Conservation (phyloP, 2,113 vertebrate species). For the Apistogramma diplotaenia region DNA sequence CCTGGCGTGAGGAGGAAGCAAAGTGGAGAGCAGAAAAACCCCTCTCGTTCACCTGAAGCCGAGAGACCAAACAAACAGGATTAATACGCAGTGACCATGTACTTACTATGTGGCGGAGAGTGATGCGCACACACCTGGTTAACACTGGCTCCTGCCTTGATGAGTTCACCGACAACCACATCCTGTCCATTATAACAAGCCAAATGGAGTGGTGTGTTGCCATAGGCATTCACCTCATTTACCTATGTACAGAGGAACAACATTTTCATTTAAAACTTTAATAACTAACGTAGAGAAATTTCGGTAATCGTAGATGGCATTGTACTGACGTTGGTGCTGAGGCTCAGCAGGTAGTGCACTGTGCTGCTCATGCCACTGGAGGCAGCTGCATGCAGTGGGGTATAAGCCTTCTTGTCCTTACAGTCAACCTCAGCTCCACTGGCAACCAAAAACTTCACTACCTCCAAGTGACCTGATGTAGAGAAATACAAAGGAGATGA, state of each 20-base stretch:
- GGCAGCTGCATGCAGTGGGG: constrained; percentile 92
- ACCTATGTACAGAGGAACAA: constrained; percentile 74
- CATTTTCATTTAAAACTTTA: background rate
- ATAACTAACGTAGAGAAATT: background rate
- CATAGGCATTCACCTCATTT: constrained; percentile 91
- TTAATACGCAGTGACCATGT: background rate
- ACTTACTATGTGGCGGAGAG: background rate
- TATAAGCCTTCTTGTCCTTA: constrained; percentile 96
- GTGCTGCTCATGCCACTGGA: constrained; percentile 96
- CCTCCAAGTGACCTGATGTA: constrained; percentile 90
- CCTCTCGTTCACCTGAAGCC: constrained; percentile 84
- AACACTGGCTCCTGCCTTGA: constrained; percentile 90
- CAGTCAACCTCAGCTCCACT: constrained; percentile 95
- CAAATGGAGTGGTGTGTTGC: constrained; percentile 94
- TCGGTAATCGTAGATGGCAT: background rate
- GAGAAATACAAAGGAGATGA: background rate
- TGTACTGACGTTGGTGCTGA: constrained; percentile 89
- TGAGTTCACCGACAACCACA: constrained; percentile 93
- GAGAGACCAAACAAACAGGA: background rate
- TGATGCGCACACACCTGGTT: constrained; percentile 78
- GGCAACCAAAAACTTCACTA: constrained; percentile 89
- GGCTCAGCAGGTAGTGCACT: constrained; percentile 92
- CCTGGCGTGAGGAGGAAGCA: constrained; percentile 93
- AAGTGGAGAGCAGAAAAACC: constrained; percentile 96
- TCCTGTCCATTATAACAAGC: constrained; percentile 98